Evolutionary conservation across 1,140 invertebrate species (phyloP), one percentile per base, ranked within the genome.

Genomic region (Aricia agestis): DNA sequence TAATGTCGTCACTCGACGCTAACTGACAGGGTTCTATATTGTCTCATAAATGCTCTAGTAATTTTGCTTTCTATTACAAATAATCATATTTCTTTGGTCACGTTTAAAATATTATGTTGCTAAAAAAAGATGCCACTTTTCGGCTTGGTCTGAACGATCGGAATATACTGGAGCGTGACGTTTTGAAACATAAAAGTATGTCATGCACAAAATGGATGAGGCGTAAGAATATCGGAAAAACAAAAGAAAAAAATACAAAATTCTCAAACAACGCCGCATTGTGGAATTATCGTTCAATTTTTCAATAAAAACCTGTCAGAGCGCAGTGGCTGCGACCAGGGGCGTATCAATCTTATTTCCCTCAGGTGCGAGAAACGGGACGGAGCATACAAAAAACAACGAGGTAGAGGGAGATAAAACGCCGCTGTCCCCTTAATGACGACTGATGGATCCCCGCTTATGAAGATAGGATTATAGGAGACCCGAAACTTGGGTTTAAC

Each of bases 291-390:
- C 86, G 79, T 78, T 87, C 85, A 88, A 87, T 90, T 88, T 90
- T 90, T 87, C 86, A 87, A 90, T 90, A 88, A 90, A 80, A 85
- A 83, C 74, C 85, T 84, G 87, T 88, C 87, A 86, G 82, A 73
- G 75, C 78, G 72, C 76, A 77, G 79, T 78, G 41, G 68, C 72
- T 78, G 72, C 76, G 78, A 78, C 77, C 70, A 72, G 75, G 77
- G 77, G 71, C 79, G 76, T 87, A 90, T 90, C 88, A 87, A 89
- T 90, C 87, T 89, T 87, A 74, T 80, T 80, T 77, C 79, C 79
- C 80, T 69, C 83, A 88, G 86, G 87, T 90, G 83, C 72, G 71
- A 72, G 59, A 73, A 76, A 67, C 36, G 74, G 73, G 75, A 76
- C 58, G 63, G 32, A 41, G 69, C 13, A 75, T 73, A 74, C 61